These are phyloP conservation scores for Mesaphorura yosii DNA, from an alignment of 1,140 invertebrate genomes.

Conservation along the genomic window DNA sequence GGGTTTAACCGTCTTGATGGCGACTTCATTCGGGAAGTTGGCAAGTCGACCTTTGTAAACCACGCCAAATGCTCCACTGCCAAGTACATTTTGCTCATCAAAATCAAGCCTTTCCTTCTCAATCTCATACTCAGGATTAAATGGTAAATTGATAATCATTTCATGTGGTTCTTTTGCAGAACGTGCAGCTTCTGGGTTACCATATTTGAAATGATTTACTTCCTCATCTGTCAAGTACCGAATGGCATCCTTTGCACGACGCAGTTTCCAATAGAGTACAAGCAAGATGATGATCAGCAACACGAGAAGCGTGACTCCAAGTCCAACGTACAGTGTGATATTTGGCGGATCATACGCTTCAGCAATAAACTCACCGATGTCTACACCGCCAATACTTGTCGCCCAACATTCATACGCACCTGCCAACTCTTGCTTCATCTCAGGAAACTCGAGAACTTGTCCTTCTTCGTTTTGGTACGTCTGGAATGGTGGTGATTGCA, in stretches of 20 bases:
- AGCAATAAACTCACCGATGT: background rate
- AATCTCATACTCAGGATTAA: slow-evolving; percentile 1
- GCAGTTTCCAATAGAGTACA: slow-evolving; percentile 4
- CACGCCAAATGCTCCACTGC: slow-evolving; percentile 3
- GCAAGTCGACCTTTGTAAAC: background rate
- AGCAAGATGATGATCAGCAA: background rate
- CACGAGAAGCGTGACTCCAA: background rate
- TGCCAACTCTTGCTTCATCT: background rate
- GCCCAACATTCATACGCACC: background rate
- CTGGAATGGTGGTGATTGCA: background rate
- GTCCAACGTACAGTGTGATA: background rate
- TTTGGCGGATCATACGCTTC: background rate
- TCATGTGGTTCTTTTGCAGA: slow-evolving; percentile 5
- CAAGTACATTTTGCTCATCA: slow-evolving; percentile 8
- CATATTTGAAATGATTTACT: background rate
- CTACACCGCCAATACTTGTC: background rate
- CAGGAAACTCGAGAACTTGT: background rate
- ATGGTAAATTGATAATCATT: slow-evolving; percentile 1
- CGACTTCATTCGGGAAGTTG: slow-evolving; percentile 23
- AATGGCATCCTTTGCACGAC: slow-evolving; percentile 6
- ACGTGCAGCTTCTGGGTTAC: slow-evolving; percentile 1
- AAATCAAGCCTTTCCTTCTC: background rate
- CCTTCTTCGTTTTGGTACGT: background rate
- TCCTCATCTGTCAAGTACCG: slow-evolving; percentile 7
- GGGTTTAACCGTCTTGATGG: slow-evolving; percentile 35